Percentiles rank a stretch among this genome's conserved stretches.
Evolutionary conservation across 1,140 invertebrate genomes (phyloP).

Genomic region (Drosophila pseudoananassae): DNA sequence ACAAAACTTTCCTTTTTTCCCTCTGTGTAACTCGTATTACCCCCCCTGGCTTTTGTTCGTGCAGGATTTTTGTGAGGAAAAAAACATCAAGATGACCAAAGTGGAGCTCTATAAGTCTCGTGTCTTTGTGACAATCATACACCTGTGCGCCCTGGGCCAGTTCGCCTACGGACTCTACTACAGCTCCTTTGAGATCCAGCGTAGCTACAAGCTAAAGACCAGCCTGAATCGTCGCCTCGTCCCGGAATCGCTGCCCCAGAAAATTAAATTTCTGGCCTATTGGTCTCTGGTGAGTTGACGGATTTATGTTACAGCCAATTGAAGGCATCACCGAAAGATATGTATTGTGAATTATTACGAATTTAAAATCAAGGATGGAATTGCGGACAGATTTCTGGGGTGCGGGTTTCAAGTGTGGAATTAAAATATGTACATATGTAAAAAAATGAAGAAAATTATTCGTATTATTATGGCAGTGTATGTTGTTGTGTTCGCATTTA

Average conservation of each 20-base stretch:
- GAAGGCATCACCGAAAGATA: constrained; percentile 12
- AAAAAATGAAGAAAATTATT: constrained; percentile 31
- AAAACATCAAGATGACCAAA: constrained; percentile 74
- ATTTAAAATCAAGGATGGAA: constrained; percentile 58
- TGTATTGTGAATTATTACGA: constrained; percentile 35
- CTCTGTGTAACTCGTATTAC: constrained; percentile 19
- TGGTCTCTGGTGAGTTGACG: constrained; percentile 86
- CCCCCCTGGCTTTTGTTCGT: constrained; percentile 14
- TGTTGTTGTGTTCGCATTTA: constrained; percentile 43
- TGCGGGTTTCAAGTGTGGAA: constrained; percentile 66
- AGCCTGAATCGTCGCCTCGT: constrained; percentile 60
- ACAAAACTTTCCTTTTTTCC: too few species aligned
- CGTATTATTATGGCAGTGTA: constrained; percentile 42
- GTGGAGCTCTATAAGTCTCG: constrained; percentile 83
- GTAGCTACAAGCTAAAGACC: constrained; percentile 74
- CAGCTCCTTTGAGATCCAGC: constrained; percentile 74
- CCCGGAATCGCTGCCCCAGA: constrained; percentile 82
- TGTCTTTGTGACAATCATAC: constrained; percentile 81
- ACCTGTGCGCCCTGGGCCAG: constrained; percentile 78
- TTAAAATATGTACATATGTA: not conserved
- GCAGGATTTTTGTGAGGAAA: constrained; percentile 7
- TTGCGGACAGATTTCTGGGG: constrained; percentile 37
- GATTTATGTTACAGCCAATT: constrained; percentile 19
- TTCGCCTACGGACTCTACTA: constrained; percentile 80
- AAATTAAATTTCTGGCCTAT: constrained; percentile 85